These are phyloP conservation scores for Ophioderma brevispina DNA, from an alignment of 35 echinoderm and acorn worm genomes.

Conservation along the genomic window DNA sequence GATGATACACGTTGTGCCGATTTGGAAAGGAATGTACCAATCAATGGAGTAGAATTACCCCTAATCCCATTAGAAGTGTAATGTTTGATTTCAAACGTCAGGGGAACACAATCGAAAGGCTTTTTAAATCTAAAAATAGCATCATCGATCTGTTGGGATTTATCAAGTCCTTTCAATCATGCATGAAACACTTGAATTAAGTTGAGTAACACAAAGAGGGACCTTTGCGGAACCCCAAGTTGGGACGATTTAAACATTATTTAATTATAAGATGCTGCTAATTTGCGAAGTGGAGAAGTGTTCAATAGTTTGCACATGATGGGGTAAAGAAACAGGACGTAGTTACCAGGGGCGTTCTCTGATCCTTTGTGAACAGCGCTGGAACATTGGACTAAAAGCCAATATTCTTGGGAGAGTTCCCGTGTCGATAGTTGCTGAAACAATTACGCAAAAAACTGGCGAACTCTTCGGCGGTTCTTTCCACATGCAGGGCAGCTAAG, in stretches of 20 bases:
- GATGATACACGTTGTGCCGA: no score
- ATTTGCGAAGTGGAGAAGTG: conserved; percentile 26
- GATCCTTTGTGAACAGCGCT: neutral
- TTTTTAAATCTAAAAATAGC: conserved; percentile 31
- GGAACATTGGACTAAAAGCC: neutral
- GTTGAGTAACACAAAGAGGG: conserved; percentile 28
- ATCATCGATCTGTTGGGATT: neutral
- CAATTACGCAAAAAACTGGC: neutral
- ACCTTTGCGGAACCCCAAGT: conserved; percentile 21
- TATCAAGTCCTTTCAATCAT: neutral
- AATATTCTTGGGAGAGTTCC: conserved; percentile 9
- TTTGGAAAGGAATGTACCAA: no score
- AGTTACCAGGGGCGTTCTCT: neutral
- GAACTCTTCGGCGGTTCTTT: neutral
- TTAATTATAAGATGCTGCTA: conserved; percentile 9
- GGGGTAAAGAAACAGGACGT: neutral
- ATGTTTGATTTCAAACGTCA: conserved; percentile 2
- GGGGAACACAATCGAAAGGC: conserved; percentile 43
- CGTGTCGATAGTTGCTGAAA: conserved; percentile 9
- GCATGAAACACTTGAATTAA: neutral
- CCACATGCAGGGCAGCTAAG: neutral
- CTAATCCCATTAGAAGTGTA: conserved; percentile 12
- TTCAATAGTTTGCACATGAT: conserved; percentile 9
- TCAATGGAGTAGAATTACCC: no score
- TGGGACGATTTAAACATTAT: conserved; percentile 1